Base-by-base conservation (phyloP, 2,888 invertebrate genomes). In the Thecocarcelia acutangulata region DNA sequence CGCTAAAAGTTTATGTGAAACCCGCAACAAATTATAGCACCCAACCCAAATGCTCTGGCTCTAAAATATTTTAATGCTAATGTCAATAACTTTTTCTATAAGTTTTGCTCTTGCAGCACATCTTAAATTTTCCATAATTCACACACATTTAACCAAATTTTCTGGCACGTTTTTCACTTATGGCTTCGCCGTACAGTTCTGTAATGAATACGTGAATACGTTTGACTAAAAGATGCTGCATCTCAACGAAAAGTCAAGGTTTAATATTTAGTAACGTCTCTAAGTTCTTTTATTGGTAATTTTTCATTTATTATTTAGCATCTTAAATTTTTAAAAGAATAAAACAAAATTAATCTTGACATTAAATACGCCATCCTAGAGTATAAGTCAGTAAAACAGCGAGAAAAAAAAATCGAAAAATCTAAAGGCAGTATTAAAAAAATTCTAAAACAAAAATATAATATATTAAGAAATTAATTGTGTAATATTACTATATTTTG, bases 321-420 rank as follows among this genome's bases (percentile, higher is more conserved):
- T 33, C 15, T 1, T 9, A 21, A 17, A 11, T 3, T 21, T n/a
- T 33, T 8, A 21, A 37, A 50, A 69, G 50, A 81, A 74, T 78
- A 64, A 70, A 33, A 33, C 21, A 48, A 58, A 64, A 78, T 74
- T 78, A 78, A 74, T 82, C 82, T 82, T 82, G 82, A 74, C 74
- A 78, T 82, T 74, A 82, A 78, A 74, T 66, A 74, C 21, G 46
- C 69, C 78, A 74, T 48, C 78, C 69, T 37, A 64, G 19, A n/a
- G n/a, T n/a, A n/a, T n/a, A 54, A 44, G 73, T 44, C 46, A 56
- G 24, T 48, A 76, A 54, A 46, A 68, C 12, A 48, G 40, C 24
- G 42, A 33, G 15, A 56, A 24, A 6, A 74, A 61, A 8, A 40
- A 59, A 9, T 19, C 21, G 9, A 44, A 52, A 3, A 15, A 42